phyloP scores from a whole-genome alignment of 2,888 invertebrate species.

The Odontothrips loti region DNA sequence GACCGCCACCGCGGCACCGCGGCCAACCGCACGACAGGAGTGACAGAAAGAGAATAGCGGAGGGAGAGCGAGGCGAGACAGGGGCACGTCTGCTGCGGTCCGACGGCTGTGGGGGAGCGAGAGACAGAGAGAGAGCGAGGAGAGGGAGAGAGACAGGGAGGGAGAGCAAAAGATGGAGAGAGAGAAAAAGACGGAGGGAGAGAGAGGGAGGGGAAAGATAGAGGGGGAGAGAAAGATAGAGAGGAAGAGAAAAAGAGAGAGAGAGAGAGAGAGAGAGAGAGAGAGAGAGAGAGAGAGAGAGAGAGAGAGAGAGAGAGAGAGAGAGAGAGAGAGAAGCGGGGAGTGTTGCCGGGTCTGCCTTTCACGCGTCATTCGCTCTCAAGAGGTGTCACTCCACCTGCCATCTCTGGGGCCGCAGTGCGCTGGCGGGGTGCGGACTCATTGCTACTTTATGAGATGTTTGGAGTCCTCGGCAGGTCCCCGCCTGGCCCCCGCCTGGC shows the following conservation, averaged over 20 bases:
- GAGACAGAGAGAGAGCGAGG: no score
- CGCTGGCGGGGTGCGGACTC: not conserved
- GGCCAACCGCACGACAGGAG: no score
- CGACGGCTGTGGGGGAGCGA: no score
- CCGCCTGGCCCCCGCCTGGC: no score
- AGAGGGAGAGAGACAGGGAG: not conserved
- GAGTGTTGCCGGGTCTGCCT: not conserved
- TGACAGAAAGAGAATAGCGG: no score
- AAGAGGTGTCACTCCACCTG: not conserved
- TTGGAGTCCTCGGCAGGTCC: not conserved
- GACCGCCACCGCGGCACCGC: no score
- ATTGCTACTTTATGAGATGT: no score
- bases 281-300: no score
- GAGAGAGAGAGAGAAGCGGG: not conserved
- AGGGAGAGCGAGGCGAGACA: no score
- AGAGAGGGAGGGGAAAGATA: conserved; percentile 5
- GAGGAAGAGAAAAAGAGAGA: not conserved
- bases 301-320: not conserved
- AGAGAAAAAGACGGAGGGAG: not conserved
- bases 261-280: no score
- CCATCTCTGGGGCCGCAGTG: not conserved
- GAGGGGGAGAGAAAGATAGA: not conserved
- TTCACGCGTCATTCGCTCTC: not conserved
- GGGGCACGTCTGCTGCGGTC: no score
- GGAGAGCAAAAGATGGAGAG: no score